phyloP scores from a whole-genome alignment of 2,113 vertebrate species.

The Cyphomyrus discorhynchus region DNA sequence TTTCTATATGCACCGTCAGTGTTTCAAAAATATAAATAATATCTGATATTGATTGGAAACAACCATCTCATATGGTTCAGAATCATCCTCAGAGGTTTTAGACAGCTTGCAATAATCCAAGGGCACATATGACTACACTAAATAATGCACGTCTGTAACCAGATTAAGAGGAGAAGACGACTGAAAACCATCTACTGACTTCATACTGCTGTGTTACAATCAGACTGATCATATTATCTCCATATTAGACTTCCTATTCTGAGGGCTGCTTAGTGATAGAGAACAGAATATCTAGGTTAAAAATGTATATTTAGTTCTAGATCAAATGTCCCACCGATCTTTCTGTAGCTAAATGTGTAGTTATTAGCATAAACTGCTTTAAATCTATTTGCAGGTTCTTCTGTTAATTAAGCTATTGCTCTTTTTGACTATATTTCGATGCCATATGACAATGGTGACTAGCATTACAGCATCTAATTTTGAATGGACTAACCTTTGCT shows the following conservation, averaged over 20 bases:
- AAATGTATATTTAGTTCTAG: neutral
- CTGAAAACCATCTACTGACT: neutral
- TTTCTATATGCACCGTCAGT: neutral
- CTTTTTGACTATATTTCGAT: neutral
- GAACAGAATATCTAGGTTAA: neutral
- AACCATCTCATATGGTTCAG: neutral
- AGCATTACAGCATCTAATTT: neutral
- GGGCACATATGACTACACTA: neutral
- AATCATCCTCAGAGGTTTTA: neutral
- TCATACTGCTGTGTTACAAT: neutral
- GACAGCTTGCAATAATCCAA: neutral
- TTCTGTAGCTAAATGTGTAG: neutral
- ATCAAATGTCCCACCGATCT: neutral
- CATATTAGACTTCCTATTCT: neutral
- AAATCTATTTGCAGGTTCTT: neutral
- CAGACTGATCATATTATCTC: neutral
- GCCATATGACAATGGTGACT: neutral
- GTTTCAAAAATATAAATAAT: neutral
- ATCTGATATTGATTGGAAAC: neutral
- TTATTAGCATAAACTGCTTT: neutral
- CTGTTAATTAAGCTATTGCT: neutral
- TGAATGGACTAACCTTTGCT: neutral
- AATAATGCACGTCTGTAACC: neutral
- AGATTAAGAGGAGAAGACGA: neutral
- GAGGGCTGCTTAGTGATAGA: neutral